A percentile compares a stretch with the other conserved stretches of the same genome.
These are phyloP conservation scores for Tribolium freemani DNA, from an alignment of 2,888 invertebrate genomes.

Conservation along the genomic window DNA sequence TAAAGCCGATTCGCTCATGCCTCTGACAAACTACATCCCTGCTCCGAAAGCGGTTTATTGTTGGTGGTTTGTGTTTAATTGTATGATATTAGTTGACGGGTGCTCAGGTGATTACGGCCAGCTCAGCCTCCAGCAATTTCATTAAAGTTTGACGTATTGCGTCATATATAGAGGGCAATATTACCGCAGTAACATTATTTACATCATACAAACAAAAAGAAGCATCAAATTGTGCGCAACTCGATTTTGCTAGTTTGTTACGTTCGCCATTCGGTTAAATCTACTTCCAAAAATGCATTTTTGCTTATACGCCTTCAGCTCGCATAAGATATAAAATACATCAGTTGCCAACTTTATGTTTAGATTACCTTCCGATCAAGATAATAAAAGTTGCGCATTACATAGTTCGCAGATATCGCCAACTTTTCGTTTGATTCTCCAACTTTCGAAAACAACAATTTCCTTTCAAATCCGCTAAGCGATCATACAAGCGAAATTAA, in stretches of 20 bases:
- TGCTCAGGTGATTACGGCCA: conserved; percentile 36
- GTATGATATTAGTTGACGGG: conserved; percentile 35
- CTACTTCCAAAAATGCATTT: conserved; percentile 48
- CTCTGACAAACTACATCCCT: neutral
- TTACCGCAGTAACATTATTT: conserved; percentile 16
- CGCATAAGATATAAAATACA: conserved; percentile 55
- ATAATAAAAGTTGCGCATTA: conserved; percentile 19
- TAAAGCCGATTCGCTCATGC: neutral
- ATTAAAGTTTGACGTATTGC: conserved; percentile 39
- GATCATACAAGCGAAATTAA: neutral
- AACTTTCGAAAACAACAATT: neutral
- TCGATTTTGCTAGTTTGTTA: conserved; percentile 21
- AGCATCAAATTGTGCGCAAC: conserved; percentile 8
- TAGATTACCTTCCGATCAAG: conserved; percentile 52
- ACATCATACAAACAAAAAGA: conserved; percentile 12
- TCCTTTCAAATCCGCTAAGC: neutral
- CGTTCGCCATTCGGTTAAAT: conserved; percentile 5
- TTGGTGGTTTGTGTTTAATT: conserved; percentile 33
- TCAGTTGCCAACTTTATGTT: conserved; percentile 53
- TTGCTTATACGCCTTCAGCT: conserved; percentile 52
- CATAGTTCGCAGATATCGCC: conserved; percentile 5
- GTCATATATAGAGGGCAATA: conserved; percentile 26
- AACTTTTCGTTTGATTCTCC: conserved; percentile 11
- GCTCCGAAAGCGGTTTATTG: conserved; percentile 14
- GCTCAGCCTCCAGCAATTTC: conserved; percentile 32